These are phyloP conservation scores for Polydesmus complanatus DNA, from an alignment of 2,888 invertebrate species.

Conservation along the genomic window DNA sequence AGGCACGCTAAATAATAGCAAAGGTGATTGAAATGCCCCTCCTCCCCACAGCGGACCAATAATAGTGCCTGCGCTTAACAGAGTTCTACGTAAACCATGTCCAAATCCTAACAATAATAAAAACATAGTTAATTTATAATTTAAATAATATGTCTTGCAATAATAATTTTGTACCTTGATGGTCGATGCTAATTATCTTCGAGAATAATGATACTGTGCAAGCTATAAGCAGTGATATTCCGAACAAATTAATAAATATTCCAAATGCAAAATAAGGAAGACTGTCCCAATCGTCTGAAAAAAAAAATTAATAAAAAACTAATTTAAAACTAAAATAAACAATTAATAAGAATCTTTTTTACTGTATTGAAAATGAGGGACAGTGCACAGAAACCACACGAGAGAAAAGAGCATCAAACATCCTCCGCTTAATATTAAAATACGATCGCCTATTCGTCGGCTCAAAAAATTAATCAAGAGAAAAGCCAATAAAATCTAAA, in stretches of 20 bases:
- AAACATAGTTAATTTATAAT: neutral
- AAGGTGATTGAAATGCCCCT: neutral
- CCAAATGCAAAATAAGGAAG: slow-evolving; percentile 8
- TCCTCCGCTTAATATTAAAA: slow-evolving; percentile 9
- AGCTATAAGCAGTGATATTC: slow-evolving; percentile 6
- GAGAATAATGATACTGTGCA: slow-evolving; percentile 12
- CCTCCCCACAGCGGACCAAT: slow-evolving; percentile 14
- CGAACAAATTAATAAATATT: slow-evolving; percentile 8
- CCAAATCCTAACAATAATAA: slow-evolving; percentile 5
- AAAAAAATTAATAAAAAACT: neutral
- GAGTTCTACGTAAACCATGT: slow-evolving; percentile 8
- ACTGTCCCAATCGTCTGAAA: slow-evolving; percentile 9
- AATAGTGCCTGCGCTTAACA: slow-evolving; percentile 8
- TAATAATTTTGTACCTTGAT: slow-evolving; percentile 4
- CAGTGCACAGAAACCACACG: slow-evolving; percentile 4
- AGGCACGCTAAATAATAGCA: slow-evolving; percentile 7
- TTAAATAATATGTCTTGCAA: neutral
- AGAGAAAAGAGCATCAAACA: slow-evolving; percentile 7
- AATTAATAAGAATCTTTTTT: neutral
- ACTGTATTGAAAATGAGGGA: no score
- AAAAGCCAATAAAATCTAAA: slow-evolving; percentile 3
- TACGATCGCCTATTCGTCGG: slow-evolving; percentile 5
- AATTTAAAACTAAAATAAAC: neutral
- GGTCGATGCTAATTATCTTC: neutral
- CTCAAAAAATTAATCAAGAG: slow-evolving; percentile 4